A percentile compares a stretch with the other conserved stretches of the same genome.
phyloP scores from a whole-genome alignment of 2,888 invertebrate genomes.

The Drosophila flavopinicola region DNA sequence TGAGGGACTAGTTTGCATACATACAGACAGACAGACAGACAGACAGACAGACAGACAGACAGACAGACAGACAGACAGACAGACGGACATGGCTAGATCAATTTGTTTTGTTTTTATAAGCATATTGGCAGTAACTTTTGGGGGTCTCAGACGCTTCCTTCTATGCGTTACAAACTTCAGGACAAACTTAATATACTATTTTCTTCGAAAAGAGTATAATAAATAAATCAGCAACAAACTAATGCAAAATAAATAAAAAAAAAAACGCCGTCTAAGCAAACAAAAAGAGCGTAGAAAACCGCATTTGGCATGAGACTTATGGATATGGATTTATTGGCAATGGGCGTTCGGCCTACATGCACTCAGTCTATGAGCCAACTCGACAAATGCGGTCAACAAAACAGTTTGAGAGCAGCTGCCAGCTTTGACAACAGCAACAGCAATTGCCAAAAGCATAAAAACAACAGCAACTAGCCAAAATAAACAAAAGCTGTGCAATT shows the following conservation, averaged over 20 bases:
- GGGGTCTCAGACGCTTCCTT: too few relatives aligned
- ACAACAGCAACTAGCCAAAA: neutral
- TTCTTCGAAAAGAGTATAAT: neutral
- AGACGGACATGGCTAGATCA: too few relatives aligned
- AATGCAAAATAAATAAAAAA: neutral
- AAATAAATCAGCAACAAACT: neutral
- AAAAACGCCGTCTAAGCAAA: too few relatives aligned
- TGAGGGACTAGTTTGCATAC: too few relatives aligned
- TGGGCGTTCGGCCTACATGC: constrained; percentile 29
- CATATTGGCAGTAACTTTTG: too few relatives aligned
- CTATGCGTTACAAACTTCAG: too few relatives aligned
- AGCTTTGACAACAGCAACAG: neutral
- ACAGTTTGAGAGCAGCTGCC: neutral
- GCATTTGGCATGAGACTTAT: constrained; percentile 21
- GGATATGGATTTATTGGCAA: constrained; percentile 23
- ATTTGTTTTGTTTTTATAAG: too few relatives aligned
- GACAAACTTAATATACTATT: too few relatives aligned
- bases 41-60: too few relatives aligned
- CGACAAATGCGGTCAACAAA: constrained; percentile 3
- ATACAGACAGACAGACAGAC: too few relatives aligned
- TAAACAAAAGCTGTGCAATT: neutral
- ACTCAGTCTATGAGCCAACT: constrained; percentile 9
- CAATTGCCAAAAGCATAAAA: neutral
- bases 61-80: too few relatives aligned
- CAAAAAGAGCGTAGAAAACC: neutral